Conservation (phyloP, 2,113 vertebrate species). For the Nerophis ophidion region DNA sequence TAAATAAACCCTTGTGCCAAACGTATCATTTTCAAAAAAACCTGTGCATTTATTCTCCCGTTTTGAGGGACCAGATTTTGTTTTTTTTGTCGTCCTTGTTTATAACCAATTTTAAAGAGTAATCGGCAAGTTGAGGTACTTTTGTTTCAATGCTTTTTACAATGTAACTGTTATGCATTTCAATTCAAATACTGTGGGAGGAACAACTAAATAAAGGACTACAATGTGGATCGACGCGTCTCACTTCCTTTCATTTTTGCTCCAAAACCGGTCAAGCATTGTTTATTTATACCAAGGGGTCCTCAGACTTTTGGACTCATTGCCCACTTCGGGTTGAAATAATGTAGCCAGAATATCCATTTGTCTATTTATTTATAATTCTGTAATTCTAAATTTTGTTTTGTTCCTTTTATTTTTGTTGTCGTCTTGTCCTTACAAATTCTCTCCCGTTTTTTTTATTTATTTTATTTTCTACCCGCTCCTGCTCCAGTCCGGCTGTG, state of each 20-base stretch:
- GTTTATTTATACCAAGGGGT: not conserved
- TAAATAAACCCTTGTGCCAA: conserved; percentile 98
- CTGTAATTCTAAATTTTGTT: no score
- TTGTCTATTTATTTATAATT: no score
- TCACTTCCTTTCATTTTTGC: conserved; percentile 25
- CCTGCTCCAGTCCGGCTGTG: no score
- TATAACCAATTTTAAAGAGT: conserved; percentile 97
- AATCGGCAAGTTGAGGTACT: conserved; percentile 99
- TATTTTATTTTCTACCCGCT: no score
- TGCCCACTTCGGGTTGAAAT: no score
- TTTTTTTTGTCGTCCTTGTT: conserved; percentile 79
- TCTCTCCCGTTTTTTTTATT: no score
- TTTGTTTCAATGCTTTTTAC: conserved; percentile 99
- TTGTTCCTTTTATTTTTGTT: no score
- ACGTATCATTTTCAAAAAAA: conserved; percentile 80
- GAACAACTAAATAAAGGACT: conserved; percentile 98
- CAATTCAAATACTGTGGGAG: conserved; percentile 97
- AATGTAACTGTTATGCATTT: conserved; percentile 99
- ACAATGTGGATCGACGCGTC: conserved; percentile 74
- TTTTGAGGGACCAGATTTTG: conserved; percentile 84
- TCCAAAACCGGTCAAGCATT: not conserved
- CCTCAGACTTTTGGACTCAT: no score
- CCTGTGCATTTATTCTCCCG: conserved; percentile 89
- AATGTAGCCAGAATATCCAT: no score
- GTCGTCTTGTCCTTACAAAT: no score